Base-by-base conservation (phyloP, 1,140 invertebrate genomes). In the Archivesica marissinica region DNA sequence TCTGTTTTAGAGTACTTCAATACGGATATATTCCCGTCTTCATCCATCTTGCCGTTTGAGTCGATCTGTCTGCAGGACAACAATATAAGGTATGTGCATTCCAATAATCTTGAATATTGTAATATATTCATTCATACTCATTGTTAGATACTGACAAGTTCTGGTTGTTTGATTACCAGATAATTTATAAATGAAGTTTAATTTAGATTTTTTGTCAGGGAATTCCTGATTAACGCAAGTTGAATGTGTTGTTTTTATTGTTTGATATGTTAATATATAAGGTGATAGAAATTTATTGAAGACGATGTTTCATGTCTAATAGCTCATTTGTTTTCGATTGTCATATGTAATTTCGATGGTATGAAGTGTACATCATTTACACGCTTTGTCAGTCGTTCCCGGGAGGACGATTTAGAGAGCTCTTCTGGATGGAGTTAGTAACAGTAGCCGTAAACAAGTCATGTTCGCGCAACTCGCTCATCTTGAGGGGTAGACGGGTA, bases 261-360 rank as follows among this genome's bases (percentile, higher is more conserved):
- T 61, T 44, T 66, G 41, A 79, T 66, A 66, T 66, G 44, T 79
- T 44, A 66, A 79, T 79, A 64, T 44, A 25, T 20, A 30, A 79
- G 25, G 77, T 50, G 77, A 50, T 44, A 35, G 44, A 64, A 25
- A 56, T 74, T 83, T 74, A 83, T 83, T 83, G 56, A 66, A 74
- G 39, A 61, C 64, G 80, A 75, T 61, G 50, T 35, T 41, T 75
- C 2, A 0, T 30, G 80, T 44, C 70, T 83, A 70, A 83, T 83
- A 68, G 68, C 70, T 83, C 80, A 75, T 83, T 74, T 72, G 70
- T 75, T 83, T 75, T 75, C 70, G 80, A 83, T 83, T 83, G 80
- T 75, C 80, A 75, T 75, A 74, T 72, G 38, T 83, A 56, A 83
- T 83, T 83, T 83, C 68, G 80, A 59, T 59, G 35, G 35, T 47